Evolutionary conservation across 2,888 invertebrate genomes (phyloP).

Genomic region (Ochropleura leucogaster): DNA sequence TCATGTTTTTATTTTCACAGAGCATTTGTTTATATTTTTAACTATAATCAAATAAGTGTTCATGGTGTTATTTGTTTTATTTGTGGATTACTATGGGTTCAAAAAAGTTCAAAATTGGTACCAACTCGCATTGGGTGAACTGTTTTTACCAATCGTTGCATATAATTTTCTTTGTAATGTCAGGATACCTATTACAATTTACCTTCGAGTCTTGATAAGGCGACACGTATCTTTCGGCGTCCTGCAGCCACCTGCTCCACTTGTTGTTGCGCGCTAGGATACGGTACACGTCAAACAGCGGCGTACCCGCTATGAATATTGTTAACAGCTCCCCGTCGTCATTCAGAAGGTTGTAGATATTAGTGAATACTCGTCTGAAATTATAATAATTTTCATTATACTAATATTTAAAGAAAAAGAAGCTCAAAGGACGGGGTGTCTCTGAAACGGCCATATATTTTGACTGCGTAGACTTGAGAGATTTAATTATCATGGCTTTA

Average conservation of each 20-base stretch:
- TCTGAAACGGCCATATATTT: neutral
- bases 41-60: no score
- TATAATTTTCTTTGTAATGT: no score
- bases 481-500: no score
- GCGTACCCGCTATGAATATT: slow-evolving; percentile 92
- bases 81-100: no score
- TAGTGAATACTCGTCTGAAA: slow-evolving; percentile 90
- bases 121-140: no score
- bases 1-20: no score
- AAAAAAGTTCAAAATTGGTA: no score
- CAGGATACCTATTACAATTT: neutral
- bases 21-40: no score
- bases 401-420: neutral
- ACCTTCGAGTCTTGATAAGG: slow-evolving; percentile 90
- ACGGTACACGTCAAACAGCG: slow-evolving; percentile 92
- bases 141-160: no score
- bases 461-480: no score
- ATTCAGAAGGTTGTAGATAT: slow-evolving; percentile 91
- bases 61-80: no score
- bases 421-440: neutral
- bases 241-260: slow-evolving; percentile 92
- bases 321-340: slow-evolving; percentile 93
- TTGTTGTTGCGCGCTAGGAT: slow-evolving; percentile 85
- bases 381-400: neutral
- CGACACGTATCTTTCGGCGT: slow-evolving; percentile 92